Conservation (phyloP, 2,888 invertebrate species). For the Sinotaia quadrata region DNA sequence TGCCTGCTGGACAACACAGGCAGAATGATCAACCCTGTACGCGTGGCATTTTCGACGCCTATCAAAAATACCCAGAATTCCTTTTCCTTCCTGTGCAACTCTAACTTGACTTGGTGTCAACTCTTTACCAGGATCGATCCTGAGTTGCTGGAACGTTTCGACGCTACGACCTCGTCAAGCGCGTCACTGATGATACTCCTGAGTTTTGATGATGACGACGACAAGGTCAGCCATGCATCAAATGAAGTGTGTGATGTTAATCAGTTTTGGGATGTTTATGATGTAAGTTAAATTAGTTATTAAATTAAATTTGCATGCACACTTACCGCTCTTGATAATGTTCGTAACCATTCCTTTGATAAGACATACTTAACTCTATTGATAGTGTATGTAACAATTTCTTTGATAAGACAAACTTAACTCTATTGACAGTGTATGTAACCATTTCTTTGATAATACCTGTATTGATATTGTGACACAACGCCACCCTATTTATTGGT, state of each 20-base stretch:
- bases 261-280: neutral
- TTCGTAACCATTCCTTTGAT: no score
- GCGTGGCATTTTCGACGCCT: neutral
- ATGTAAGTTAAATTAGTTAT: conserved; percentile 2
- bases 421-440: no score
- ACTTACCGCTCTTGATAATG: no score
- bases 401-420: no score
- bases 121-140: neutral
- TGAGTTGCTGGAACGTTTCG: neutral
- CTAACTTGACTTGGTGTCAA: neutral
- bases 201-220: conserved; percentile 6
- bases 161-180: no score
- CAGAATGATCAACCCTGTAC: neutral
- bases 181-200: neutral
- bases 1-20: neutral
- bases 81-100: conserved; percentile 22
- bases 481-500: no score
- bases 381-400: no score
- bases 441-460: no score
- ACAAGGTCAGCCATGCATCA: neutral
- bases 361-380: no score
- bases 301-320: no score
- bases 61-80: conserved; percentile 5
- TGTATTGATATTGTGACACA: no score
- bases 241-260: neutral